Evolutionary conservation across 2,888 invertebrate species (phyloP).

Genomic region (Bugulina stolonifera): DNA sequence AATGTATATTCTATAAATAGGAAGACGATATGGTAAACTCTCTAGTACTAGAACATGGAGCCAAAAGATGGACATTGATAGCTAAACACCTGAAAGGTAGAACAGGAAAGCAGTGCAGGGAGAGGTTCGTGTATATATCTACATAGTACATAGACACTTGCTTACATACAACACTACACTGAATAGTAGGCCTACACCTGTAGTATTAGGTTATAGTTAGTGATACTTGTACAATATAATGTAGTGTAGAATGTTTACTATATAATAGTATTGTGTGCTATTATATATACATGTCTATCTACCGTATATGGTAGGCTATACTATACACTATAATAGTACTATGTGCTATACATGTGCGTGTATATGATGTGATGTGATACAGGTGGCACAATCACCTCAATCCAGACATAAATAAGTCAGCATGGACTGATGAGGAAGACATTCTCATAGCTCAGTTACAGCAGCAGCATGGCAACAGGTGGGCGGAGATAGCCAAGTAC

Average conservation of each 20-base stretch:
- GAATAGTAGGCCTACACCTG: too few species aligned
- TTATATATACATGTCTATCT: too few species aligned
- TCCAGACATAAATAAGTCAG: conserved; percentile 91
- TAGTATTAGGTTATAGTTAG: too few species aligned
- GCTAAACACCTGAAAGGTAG: conserved; percentile 86
- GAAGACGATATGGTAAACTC: conserved; percentile 92
- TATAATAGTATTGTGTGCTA: too few species aligned
- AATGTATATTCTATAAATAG: too few species aligned
- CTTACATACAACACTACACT: too few species aligned
- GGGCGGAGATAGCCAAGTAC: conserved; percentile 94
- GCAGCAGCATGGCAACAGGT: conserved; percentile 83
- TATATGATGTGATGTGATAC: neutral
- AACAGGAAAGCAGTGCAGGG: conserved; percentile 95
- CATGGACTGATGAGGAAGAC: conserved; percentile 91
- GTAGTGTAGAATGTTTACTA: too few species aligned
- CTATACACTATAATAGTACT: too few species aligned
- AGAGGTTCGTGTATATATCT: conserved; percentile 65
- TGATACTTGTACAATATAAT: too few species aligned
- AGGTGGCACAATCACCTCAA: conserved; percentile 95
- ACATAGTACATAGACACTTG: too few species aligned
- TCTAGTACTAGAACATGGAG: conserved; percentile 82
- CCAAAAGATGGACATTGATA: conserved; percentile 95
- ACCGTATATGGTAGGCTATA: too few species aligned
- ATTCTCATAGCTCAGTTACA: conserved; percentile 76
- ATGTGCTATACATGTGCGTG: too few species aligned